These are phyloP conservation scores for Melanaphis sacchari DNA, from an alignment of 1,140 invertebrate species.

Conservation along the genomic window DNA sequence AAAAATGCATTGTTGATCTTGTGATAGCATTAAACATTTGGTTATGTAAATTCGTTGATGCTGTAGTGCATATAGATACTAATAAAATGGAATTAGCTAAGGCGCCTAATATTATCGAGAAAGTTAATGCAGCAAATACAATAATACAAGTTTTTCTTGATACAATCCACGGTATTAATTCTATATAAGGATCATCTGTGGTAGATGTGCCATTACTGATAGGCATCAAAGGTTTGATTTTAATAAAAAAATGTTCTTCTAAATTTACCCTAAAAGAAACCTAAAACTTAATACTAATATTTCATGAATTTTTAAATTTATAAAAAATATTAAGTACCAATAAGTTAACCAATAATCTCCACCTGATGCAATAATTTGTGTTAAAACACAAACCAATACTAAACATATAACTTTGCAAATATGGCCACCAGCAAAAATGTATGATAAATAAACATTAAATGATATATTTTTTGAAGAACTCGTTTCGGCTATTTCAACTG, in stretches of 20 bases:
- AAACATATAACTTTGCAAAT: conserved; percentile 69
- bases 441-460: conserved; percentile 72
- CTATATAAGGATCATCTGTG: background rate
- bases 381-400: conserved; percentile 69
- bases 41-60: conserved; percentile 82
- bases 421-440: conserved; percentile 74
- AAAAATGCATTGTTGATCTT: conserved; percentile 85
- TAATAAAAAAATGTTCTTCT: conserved; percentile 62
- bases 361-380: conserved; percentile 75
- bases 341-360: conserved; percentile 80
- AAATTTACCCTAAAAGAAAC: conserved; percentile 64
- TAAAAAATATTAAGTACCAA: conserved; percentile 68
- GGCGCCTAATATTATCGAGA: conserved; percentile 69
- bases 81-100: conserved; percentile 74
- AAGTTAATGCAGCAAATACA: conserved; percentile 71
- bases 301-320: background rate
- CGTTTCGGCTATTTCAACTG: conserved; percentile 59
- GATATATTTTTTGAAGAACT: conserved; percentile 63
- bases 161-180: background rate
- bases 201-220: too few relatives aligned
- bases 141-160: conserved; percentile 66
- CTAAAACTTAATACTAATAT: background rate
- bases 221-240: background rate
- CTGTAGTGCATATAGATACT: conserved; percentile 79
- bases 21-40: conserved; percentile 83